Evolutionary conservation across 1,140 invertebrate species (phyloP), one percentile per base, ranked within the genome.

Genomic region (Cotesia chilonis): DNA sequence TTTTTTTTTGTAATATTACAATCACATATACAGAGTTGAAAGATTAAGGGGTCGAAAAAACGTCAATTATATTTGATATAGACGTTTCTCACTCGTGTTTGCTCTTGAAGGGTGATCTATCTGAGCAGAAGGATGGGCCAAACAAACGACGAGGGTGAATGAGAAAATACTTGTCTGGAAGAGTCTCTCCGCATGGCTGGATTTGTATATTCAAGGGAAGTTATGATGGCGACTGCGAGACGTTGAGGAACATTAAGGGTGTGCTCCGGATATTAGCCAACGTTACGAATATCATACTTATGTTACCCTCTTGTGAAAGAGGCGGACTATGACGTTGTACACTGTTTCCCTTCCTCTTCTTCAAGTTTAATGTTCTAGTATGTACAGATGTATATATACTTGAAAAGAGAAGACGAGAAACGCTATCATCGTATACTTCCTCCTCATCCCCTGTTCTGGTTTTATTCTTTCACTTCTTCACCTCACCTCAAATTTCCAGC

Each of bases 1-100:
- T 78, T 73, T 71, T 77, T 77, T 78, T 73, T 75, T 20, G 54
- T 72, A 73, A 64, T 79, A 84, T 84, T 82, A 83, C 83, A 81
- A 82, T 81, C 83, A 82, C 76, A 36, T 82, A 81, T 84, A 82
- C 77, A 36, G 83, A 81, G 77, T 79, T 73, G 72, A 76, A 74
- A 76, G 68, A 66, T 57, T 71, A 59, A 64, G 76, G 78, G 78
- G 77, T 73, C 77, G 75, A 72, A 68, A 47, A 68, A 76, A 76
- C 74, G 69, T 78, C 81, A 84, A 85, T 83, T 85, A 83, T 76
- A 68, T 69, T 64, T 75, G 77, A 83, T 81, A 80, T 78, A 78
- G 77, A 82, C 78, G 76, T 82, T 76, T 41, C 35, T 47, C 35
- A 72, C 51, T 66, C 55, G 52, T 75, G 38, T 70, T 75, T 71